Base-by-base conservation (phyloP, 2,888 invertebrate genomes). In the Myopa tessellatipennis region DNA sequence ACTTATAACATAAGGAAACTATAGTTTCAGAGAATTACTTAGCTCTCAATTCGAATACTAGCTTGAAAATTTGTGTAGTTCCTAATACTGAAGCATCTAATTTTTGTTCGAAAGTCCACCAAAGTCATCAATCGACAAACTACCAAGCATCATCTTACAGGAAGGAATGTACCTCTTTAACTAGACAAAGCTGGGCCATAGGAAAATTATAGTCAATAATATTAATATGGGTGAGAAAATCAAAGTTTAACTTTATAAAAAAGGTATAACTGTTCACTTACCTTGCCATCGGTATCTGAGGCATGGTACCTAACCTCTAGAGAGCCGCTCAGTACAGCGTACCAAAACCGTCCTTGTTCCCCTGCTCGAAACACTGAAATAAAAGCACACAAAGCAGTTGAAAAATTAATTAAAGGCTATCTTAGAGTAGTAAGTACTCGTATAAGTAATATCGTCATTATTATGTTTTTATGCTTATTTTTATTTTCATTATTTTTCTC, bases 301-400 rank as follows among this genome's bases (percentile, higher is more conserved):
- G 91, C 91, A 83, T 90, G 90, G 79, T 93, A 90, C 82, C 92
- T 91, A 65, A 94, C 93, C 88, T 94, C 93, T 80, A 95, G 89
- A 34, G 92, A 92, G 45, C 95, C 95, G 26, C 93, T 92, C 82
- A 95, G 90, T 10, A 95, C 93, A 50, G 94, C 93, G 88, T 95
- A 95, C 94, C 95, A 95, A 88, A 93, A 94, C 82, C 93, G 93
- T 73, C 94, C 94, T 81, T 92, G 92, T 88, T 95, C 94, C 55
- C 94, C 94, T 88, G 94, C 94, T 58, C 94, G 92, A 89, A 93
- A 94, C 85, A 94, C 94, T 94, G 90, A 34, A 78, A 78, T 75
- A 72, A 45, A 36, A 70, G 55, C 26, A 36, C 14, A 34, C 5
- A 70, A 55, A 6, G n/a, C 26, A 50, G 26, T 38, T n/a, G 14